These are phyloP conservation scores for Megalopta genalis DNA, from an alignment of 1,140 invertebrate genomes.

Conservation along the genomic window DNA sequence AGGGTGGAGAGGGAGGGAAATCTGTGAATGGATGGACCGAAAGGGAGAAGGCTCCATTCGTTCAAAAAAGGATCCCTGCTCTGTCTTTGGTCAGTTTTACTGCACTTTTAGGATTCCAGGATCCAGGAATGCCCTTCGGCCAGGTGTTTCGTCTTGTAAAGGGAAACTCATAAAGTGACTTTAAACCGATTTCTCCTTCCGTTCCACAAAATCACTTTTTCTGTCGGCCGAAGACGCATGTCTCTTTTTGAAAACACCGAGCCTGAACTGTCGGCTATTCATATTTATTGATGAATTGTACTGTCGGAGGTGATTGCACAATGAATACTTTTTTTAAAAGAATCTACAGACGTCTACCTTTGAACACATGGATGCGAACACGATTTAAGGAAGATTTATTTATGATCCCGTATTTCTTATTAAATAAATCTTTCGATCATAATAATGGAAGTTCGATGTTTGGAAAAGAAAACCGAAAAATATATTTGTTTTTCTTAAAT, in stretches of 20 bases:
- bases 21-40: conserved; percentile 63
- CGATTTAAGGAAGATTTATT: too few species aligned
- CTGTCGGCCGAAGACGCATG: conserved; percentile 1
- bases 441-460: too few species aligned
- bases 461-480: too few species aligned
- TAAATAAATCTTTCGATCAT: too few species aligned
- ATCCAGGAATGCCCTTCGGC: conserved; percentile 64
- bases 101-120: conserved; percentile 72
- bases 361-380: too few species aligned
- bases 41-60: conserved; percentile 34
- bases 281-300: conserved; percentile 13
- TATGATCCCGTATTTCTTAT: too few species aligned
- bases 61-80: conserved; percentile 57
- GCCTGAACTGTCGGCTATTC: neutral
- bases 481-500: too few species aligned
- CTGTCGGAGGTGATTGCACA: neutral
- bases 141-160: conserved; percentile 72
- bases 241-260: neutral
- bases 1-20: conserved; percentile 6
- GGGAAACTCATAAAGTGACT: conserved; percentile 72
- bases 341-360: too few species aligned
- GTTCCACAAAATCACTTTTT: conserved; percentile 50
- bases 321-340: conserved; percentile 3
- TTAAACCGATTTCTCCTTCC: conserved; percentile 63
- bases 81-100: conserved; percentile 70